phyloP scores from a whole-genome alignment of 2,797 vertebrate species.

The Acanthurus leucopareius region DNA sequence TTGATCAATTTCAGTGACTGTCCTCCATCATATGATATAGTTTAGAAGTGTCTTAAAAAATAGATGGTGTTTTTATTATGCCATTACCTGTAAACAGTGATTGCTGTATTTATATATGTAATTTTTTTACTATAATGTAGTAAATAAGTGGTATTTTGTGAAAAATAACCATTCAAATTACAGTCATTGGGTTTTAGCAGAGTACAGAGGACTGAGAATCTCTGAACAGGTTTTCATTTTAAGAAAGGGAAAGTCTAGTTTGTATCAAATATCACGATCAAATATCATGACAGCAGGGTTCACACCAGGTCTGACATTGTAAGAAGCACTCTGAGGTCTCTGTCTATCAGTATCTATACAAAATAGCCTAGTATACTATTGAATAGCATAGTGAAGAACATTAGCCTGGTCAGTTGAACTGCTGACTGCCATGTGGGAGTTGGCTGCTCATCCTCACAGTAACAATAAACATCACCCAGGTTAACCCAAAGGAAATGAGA shows the following conservation, averaged over 20 bases:
- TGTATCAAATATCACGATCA: not conserved
- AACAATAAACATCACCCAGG: conserved; percentile 77
- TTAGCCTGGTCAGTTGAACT: conserved; percentile 3
- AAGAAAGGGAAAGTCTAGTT: too few species aligned
- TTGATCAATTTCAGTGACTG: conserved; percentile 19
- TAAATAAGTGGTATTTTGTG: too few species aligned
- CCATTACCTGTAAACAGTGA: too few species aligned
- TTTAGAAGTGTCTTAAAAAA: not conserved
- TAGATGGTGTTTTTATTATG: too few species aligned
- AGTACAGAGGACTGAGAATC: too few species aligned
- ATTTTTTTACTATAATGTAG: too few species aligned
- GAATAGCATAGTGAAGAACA: not conserved
- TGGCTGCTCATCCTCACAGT: conserved; percentile 71
- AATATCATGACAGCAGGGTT: conserved; percentile 9
- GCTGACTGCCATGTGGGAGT: conserved; percentile 59
- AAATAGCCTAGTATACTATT: not conserved
- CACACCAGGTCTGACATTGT: not conserved
- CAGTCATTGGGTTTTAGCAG: too few species aligned
- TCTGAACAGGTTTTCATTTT: too few species aligned
- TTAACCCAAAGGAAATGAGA: conserved; percentile 79
- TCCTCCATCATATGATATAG: not conserved
- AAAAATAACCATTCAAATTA: too few species aligned
- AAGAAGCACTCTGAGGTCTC: conserved; percentile 5
- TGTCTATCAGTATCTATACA: not conserved
- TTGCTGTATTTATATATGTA: too few species aligned